Base-by-base conservation (phyloP, 2,797 vertebrate species). In the Falco cherrug region DNA sequence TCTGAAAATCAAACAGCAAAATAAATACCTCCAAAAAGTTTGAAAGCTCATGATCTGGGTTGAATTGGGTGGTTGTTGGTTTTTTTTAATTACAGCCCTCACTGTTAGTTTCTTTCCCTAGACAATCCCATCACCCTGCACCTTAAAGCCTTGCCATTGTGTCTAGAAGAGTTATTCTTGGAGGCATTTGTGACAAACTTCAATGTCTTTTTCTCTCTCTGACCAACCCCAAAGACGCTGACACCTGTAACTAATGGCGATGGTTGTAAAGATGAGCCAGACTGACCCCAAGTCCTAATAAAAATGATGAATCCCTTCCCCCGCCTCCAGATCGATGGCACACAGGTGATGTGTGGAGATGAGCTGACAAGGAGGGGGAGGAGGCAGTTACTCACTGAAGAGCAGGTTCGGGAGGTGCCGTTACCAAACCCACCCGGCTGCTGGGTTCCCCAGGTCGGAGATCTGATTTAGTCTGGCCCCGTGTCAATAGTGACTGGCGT, bases 401-500 rank as follows among this genome's bases (percentile, higher is more conserved):
- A 76, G 39, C 10, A 2, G 33, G 20, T 65, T 65, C 5, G 2
- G 67, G 89, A 84, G n/a, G 45, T 71, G 48, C 63, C 10, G 3
- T 84, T 78, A 43, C 57, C 39, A 88, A 93, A 83, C 57, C 71
- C 37, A 83, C 64, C 63, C 12, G 41, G 43, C 63, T 59, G 5
- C 20, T 31, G 71, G n/a, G 63, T 50, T 84, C 35, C 50, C 84
- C 1, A 1, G 7, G 6, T 18, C 83, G 90, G 73, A 81, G 63
- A 84, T 95, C 71, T 81, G 63, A 87, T 86, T 95, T 84, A 92
- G 69, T 85, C 75, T 6, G 13, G 18, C 76, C 79, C 76, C 2
- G 10, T 81, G 69, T 91, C 87, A 93, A 81, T 69, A 69, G 39
- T 59, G 79, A 94, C 91, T 78, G 95, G 89, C 22, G 3, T 95